Conservation (phyloP, 37 sponge, comb jelly and placozoan species). For the Cliona cf. orientalis region DNA sequence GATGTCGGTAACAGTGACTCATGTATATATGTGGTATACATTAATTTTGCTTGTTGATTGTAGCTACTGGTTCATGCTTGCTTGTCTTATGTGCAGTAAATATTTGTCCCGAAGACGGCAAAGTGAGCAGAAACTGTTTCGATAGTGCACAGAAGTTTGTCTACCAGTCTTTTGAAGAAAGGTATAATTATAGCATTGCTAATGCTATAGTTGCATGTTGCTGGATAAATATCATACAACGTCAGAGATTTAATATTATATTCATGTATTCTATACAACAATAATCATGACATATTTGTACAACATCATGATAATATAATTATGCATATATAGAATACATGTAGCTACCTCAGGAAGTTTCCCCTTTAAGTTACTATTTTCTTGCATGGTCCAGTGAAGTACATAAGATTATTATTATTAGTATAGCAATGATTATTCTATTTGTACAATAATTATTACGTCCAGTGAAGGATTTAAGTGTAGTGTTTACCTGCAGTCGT, state of each 20-base stretch:
- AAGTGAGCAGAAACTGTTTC: constrained; percentile 45
- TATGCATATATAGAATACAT: not conserved
- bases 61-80: constrained; percentile 3
- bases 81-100: constrained; percentile 27
- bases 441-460: no score
- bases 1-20: no score
- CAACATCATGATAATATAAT: not conserved
- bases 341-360: no score
- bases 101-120: constrained; percentile 79
- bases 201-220: no score
- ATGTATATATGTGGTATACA: no score
- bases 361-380: no score
- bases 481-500: no score
- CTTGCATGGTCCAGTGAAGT: no score
- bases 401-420: no score
- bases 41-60: no score
- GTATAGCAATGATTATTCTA: no score
- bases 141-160: constrained; percentile 51
- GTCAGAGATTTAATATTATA: not conserved
- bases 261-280: not conserved
- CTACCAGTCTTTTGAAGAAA: constrained; percentile 39
- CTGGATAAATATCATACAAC: not conserved
- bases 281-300: not conserved
- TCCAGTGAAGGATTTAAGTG: no score
- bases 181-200: constrained; percentile 13